Percentiles rank a stretch among this genome's conserved stretches.
Conservation (phyloP, 2,797 vertebrate genomes). For the Mallotus villosus region DNA sequence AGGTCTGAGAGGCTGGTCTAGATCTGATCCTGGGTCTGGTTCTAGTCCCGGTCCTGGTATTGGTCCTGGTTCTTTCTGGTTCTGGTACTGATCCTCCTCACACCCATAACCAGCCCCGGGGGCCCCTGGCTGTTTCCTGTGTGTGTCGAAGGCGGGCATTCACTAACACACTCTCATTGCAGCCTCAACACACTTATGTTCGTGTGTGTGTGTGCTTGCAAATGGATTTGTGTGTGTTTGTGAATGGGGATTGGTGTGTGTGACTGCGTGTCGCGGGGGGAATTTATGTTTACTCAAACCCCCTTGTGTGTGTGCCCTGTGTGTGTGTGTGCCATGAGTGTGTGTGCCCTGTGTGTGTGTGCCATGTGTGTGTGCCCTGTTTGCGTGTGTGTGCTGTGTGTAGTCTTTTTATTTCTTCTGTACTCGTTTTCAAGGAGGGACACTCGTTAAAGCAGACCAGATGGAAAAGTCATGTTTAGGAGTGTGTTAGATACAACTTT, state of each 20-base stretch:
- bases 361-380: not conserved
- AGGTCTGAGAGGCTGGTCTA: too few relatives aligned
- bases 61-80: not conserved
- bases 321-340: not conserved
- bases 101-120: not conserved
- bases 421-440: slow-evolving; percentile 31
- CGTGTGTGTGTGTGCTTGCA: slow-evolving; percentile 8
- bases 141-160: not conserved
- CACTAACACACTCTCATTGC: not conserved
- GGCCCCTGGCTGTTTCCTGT: slow-evolving; percentile 10
- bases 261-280: slow-evolving; percentile 2
- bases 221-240: slow-evolving; percentile 25
- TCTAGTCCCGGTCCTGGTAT: too few relatives aligned
- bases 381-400: slow-evolving; percentile 16
- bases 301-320: not conserved
- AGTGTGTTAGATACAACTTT: slow-evolving; percentile 1
- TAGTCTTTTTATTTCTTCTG: slow-evolving; percentile 32
- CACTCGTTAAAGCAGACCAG: slow-evolving; percentile 42
- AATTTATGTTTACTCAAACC: slow-evolving; percentile 26
- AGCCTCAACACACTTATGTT: not conserved
- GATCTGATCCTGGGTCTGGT: too few relatives aligned
- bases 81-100: not conserved
- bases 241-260: slow-evolving; percentile 16
- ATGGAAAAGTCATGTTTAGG: slow-evolving; percentile 47
- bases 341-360: too few relatives aligned